Evolutionary conservation across 2,888 invertebrate species (phyloP).

Genomic region (Dascillus cervinus): DNA sequence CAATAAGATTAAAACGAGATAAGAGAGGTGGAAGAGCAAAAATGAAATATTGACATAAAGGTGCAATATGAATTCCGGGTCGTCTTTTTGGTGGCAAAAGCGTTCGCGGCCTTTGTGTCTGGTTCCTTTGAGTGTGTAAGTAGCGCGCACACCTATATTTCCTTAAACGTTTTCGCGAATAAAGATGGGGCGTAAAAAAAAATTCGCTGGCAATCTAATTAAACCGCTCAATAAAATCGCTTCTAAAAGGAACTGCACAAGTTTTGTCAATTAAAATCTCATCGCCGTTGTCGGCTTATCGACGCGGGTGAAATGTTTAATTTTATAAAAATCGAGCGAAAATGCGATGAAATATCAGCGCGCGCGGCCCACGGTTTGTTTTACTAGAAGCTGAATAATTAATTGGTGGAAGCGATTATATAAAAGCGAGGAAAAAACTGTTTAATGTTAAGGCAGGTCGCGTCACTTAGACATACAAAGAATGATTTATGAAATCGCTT

Average conservation of each 20-base stretch:
- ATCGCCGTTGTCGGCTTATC: too few relatives aligned
- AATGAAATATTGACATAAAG: constrained; percentile 15
- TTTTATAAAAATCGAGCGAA: too few relatives aligned
- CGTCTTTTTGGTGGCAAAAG: constrained; percentile 11
- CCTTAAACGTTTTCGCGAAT: constrained; percentile 7
- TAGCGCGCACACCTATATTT: constrained; percentile 8
- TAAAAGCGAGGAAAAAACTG: constrained; percentile 10
- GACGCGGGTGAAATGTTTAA: too few relatives aligned
- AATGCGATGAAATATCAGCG: too few relatives aligned
- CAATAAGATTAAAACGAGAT: not conserved
- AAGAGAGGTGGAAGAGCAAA: constrained; percentile 7
- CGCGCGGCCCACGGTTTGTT: too few relatives aligned
- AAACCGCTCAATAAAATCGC: too few relatives aligned
- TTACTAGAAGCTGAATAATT: constrained; percentile 6
- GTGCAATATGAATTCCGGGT: constrained; percentile 17
- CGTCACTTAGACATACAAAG: constrained; percentile 7
- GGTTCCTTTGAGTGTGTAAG: constrained; percentile 15
- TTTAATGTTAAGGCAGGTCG: constrained; percentile 10
- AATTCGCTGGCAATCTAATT: too few relatives aligned
- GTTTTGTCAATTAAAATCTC: too few relatives aligned
- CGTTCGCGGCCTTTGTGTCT: constrained; percentile 13
- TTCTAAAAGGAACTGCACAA: too few relatives aligned
- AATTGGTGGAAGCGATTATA: constrained; percentile 6
- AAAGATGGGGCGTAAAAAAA: not conserved
- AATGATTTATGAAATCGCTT: constrained; percentile 10